These are phyloP conservation scores for Drosophila quinaria DNA, from an alignment of 2,888 invertebrate genomes.

Conservation along the genomic window DNA sequence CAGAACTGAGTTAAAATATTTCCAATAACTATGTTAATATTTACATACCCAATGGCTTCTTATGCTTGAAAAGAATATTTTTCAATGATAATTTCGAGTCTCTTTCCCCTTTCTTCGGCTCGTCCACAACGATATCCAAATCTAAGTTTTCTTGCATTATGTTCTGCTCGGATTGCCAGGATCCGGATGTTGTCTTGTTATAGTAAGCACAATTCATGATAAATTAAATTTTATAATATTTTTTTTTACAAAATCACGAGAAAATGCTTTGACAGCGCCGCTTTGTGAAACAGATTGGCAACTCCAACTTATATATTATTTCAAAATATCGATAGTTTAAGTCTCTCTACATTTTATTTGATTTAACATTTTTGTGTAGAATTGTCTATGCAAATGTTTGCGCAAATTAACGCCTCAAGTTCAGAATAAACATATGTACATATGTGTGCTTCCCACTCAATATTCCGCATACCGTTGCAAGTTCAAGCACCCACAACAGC, in stretches of 20 bases:
- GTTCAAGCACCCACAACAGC: slow-evolving; percentile 50
- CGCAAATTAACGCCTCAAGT: slow-evolving; percentile 30
- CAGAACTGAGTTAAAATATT: background rate
- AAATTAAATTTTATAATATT: background rate
- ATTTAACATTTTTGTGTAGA: slow-evolving; percentile 6
- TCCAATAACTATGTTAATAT: too few species aligned
- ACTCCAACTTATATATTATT: background rate
- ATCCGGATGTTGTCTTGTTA: background rate
- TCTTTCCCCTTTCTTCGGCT: background rate
- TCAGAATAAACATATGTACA: slow-evolving; percentile 16
- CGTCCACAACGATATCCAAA: background rate
- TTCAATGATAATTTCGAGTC: background rate
- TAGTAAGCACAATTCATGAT: background rate
- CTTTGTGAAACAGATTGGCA: background rate
- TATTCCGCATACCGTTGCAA: slow-evolving; percentile 35
- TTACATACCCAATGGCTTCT: background rate
- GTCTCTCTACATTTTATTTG: background rate
- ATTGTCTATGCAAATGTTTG: slow-evolving; percentile 25
- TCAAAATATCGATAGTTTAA: background rate
- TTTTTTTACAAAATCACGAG: too few species aligned
- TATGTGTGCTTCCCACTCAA: slow-evolving; percentile 14
- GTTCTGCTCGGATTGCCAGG: background rate
- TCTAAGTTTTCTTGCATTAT: background rate
- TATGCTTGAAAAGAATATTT: background rate
- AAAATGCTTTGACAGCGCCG: background rate